A percentile compares a stretch with the other conserved stretches of the same genome.
These are phyloP conservation scores for Sebastes baramenuke DNA, from an alignment of 2,797 vertebrate species.

Conservation along the genomic window DNA sequence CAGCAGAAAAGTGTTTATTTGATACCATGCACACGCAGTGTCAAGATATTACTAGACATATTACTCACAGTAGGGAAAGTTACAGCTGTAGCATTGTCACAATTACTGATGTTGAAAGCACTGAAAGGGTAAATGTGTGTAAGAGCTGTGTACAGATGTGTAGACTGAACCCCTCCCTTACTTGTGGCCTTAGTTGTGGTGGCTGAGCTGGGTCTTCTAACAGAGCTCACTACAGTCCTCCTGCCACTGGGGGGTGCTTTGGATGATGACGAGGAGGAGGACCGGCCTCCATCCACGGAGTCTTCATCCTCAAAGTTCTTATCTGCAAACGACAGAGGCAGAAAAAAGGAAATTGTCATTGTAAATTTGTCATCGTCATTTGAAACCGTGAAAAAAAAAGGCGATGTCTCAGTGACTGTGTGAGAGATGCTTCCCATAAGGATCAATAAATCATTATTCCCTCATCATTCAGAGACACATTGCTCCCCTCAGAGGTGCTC, in stretches of 20 bases:
- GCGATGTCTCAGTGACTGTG: not conserved
- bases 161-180: conserved; percentile 56
- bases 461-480: not conserved
- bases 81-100: not conserved
- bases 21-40: not conserved
- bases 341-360: not conserved
- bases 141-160: not conserved
- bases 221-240: conserved; percentile 84
- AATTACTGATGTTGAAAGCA: not conserved
- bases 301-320: conserved; percentile 99
- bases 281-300: conserved; percentile 95
- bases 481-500: not conserved
- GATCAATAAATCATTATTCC: conserved; percentile 21
- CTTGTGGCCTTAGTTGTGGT: conserved; percentile 86
- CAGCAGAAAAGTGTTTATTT: not conserved
- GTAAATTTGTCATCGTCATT: not conserved
- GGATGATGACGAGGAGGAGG: conserved; percentile 94
- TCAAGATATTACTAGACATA: not conserved
- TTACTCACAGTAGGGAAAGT: not conserved
- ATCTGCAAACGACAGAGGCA: conserved; percentile 82
- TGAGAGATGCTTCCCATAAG: conserved; percentile 1
- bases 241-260: conserved; percentile 88
- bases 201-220: conserved; percentile 88
- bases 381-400: not conserved
- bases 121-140: not conserved